Evolutionary conservation across 2,888 invertebrate species (phyloP).

Genomic region (Clunio marinus): DNA sequence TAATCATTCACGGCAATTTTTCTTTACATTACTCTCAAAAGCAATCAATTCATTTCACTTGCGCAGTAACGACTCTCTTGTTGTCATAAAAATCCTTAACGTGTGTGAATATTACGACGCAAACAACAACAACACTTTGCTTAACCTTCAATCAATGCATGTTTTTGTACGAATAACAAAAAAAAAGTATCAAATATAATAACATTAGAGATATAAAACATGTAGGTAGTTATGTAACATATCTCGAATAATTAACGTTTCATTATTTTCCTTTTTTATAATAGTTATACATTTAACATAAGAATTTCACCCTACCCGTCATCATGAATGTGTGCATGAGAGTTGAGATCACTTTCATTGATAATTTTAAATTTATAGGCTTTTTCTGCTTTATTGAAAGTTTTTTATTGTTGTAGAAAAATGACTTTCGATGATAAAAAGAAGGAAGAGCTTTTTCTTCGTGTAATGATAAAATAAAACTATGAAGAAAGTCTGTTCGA

Average conservation of each 20-base stretch:
- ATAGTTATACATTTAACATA: neutral
- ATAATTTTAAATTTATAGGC: constrained; percentile 30
- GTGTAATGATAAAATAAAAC: no score
- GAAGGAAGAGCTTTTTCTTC: constrained; percentile 5
- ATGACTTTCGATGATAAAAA: no score
- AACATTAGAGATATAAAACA: constrained; percentile 29
- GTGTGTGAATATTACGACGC: neutral
- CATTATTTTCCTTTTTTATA: constrained; percentile 33
- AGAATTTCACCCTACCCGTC: no score
- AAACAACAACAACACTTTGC: neutral
- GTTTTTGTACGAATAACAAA: constrained; percentile 25
- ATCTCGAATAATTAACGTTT: constrained; percentile 37
- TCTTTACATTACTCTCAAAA: neutral
- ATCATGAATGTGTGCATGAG: constrained; percentile 9
- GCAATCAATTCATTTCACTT: constrained; percentile 15
- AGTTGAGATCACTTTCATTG: constrained; percentile 36
- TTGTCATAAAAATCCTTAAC: constrained; percentile 16
- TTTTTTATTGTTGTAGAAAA: neutral
- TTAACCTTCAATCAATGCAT: constrained; percentile 10
- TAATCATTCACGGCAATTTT: constrained; percentile 3
- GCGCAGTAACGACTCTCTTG: neutral
- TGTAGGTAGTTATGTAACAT: constrained; percentile 29
- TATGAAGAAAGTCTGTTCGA: no score
- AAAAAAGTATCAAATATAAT: constrained; percentile 27
- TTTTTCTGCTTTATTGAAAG: constrained; percentile 27